Evolutionary conservation across 2,113 vertebrate species (phyloP).

Genomic region (Xiphophorus couchianus): DNA sequence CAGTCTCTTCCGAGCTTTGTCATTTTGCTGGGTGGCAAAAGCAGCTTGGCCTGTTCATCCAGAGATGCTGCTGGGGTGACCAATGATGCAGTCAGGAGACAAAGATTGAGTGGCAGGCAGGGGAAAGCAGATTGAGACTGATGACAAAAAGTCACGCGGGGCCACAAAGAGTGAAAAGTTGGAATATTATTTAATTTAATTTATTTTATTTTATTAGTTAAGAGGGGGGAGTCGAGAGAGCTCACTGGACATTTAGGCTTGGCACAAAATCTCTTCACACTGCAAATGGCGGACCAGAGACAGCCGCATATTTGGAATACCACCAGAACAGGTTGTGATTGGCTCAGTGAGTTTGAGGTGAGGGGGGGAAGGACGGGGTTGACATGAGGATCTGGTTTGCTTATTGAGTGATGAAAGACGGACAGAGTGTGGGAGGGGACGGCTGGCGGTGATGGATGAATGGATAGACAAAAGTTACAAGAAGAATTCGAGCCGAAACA

Average conservation of each 20-base stretch:
- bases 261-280: conserved; percentile 1
- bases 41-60: conserved; percentile 16
- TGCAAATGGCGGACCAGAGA: conserved; percentile 57
- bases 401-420: conserved; percentile 79
- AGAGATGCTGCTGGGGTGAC: conserved; percentile 42
- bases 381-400: conserved; percentile 72
- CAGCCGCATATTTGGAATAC: conserved; percentile 77
- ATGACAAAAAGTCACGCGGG: conserved; percentile 63
- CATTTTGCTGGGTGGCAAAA: conserved; percentile 34
- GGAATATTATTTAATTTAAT: conserved; percentile 58
- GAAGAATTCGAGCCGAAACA: conserved; percentile 17
- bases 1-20: conserved; percentile 63
- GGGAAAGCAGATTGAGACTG: conserved; percentile 65
- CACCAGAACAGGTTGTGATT: conserved; percentile 64
- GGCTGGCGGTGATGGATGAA: conserved; percentile 73
- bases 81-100: conserved; percentile 46
- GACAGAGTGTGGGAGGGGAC: conserved; percentile 66
- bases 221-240: conserved; percentile 31
- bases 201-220: conserved; percentile 12
- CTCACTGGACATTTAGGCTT: conserved; percentile 24
- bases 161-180: conserved; percentile 41
- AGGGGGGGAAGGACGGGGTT: conserved; percentile 37
- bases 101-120: conserved; percentile 55
- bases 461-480: conserved; percentile 52
- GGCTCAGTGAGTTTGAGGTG: conserved; percentile 50